A percentile compares a stretch with the other conserved stretches of the same genome.
These are phyloP conservation scores for Istiophorus platypterus DNA, from an alignment of 2,113 vertebrate genomes.

Conservation along the genomic window DNA sequence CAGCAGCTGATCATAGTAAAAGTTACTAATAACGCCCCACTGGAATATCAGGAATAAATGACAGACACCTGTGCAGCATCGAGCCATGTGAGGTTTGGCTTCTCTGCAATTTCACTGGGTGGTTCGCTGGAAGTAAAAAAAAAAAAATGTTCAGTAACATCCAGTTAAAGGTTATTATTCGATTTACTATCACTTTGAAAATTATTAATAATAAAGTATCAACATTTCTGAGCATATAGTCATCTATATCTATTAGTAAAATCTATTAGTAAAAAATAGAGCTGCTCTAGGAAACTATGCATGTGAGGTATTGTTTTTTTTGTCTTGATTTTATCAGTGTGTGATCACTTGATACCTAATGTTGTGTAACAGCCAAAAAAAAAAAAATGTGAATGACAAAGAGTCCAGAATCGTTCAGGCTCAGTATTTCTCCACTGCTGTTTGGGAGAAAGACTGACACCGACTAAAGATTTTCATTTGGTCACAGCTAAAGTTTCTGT, in stretches of 20 bases:
- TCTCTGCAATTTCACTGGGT: slow-evolving; percentile 83
- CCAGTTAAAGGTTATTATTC: not conserved
- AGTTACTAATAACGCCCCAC: not conserved
- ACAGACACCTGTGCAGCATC: slow-evolving; percentile 86
- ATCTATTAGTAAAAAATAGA: not conserved
- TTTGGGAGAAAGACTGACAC: not conserved
- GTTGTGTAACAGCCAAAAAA: not conserved
- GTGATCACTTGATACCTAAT: not conserved
- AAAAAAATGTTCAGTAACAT: slow-evolving; percentile 18
- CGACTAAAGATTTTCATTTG: not conserved
- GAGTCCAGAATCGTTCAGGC: not conserved
- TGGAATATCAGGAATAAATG: not conserved
- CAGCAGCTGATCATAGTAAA: not conserved
- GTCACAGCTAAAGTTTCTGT: not conserved
- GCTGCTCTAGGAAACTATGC: not conserved
- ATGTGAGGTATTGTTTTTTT: not conserved
- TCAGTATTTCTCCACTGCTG: not conserved
- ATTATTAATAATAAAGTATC: not conserved
- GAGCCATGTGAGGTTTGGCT: slow-evolving; percentile 88
- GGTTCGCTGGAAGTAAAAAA: slow-evolving; percentile 78
- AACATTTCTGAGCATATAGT: not conserved
- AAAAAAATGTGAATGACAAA: not conserved
- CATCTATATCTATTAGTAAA: not conserved
- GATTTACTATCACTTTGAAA: not conserved
- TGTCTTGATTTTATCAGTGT: not conserved